A percentile compares a stretch with the other conserved stretches of the same genome.
These are phyloP conservation scores for Synanthedon formicaeformis DNA, from an alignment of 2,888 invertebrate species.

Conservation along the genomic window DNA sequence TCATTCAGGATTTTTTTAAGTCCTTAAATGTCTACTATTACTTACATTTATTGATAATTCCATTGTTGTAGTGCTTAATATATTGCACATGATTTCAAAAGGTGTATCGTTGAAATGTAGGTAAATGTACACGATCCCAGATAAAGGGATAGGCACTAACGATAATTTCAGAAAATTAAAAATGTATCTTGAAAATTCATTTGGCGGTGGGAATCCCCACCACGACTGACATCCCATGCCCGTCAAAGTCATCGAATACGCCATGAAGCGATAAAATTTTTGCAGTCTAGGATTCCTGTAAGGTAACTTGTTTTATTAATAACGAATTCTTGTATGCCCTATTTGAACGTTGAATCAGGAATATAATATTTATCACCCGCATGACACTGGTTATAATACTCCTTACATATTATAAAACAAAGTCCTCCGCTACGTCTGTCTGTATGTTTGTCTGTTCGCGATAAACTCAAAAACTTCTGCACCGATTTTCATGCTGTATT, in stretches of 20 bases:
- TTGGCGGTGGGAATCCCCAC: slow-evolving; percentile 8
- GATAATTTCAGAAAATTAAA: neutral
- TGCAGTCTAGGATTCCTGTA: slow-evolving; percentile 6
- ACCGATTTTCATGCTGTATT: too few species aligned
- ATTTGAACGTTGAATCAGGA: too few species aligned
- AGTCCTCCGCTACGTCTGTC: too few species aligned
- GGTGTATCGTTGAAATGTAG: slow-evolving; percentile 5
- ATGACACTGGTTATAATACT: too few species aligned
- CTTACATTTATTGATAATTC: slow-evolving; percentile 6
- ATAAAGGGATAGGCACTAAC: slow-evolving; percentile 1
- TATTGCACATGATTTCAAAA: slow-evolving; percentile 5
- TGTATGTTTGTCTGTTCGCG: too few species aligned
- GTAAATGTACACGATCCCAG: slow-evolving; percentile 5
- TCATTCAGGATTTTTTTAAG: too few species aligned
- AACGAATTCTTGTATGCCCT: too few species aligned
- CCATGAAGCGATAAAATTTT: slow-evolving; percentile 5
- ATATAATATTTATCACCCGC: too few species aligned
- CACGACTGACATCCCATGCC: slow-evolving; percentile 5
- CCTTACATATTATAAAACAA: too few species aligned
- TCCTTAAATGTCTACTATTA: too few species aligned
- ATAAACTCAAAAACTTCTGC: too few species aligned
- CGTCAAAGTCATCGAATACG: slow-evolving; percentile 2
- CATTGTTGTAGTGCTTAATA: slow-evolving; percentile 4
- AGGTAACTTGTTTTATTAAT: neutral
- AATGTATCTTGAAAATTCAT: slow-evolving; percentile 3